Base-by-base conservation (phyloP, 2,113 vertebrate genomes). In the Chitala chitala region DNA sequence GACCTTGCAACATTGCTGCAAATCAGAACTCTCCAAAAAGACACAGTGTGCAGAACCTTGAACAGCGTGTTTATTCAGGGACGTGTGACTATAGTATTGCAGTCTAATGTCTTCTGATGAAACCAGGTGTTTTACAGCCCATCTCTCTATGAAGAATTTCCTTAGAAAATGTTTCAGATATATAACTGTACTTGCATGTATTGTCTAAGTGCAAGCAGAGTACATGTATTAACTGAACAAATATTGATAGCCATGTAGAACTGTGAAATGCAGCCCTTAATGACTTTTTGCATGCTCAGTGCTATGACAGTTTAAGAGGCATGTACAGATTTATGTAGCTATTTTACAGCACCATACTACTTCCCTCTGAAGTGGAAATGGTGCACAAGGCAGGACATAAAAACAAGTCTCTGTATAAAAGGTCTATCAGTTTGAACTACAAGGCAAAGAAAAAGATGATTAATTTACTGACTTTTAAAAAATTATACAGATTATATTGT, bases 151-250 rank as follows among this genome's bases (percentile, higher is more conserved):
- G n/a, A n/a, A 38, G 59, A 33, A 33, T 63, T 33, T 63, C 15
- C 33, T 63, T 33, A 36, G 15, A 33, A 63, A 63, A 63, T 63
- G 59, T 61, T 61, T 61, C 31, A 61, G 58, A n/a, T n/a, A n/a
- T n/a, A n/a, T n/a, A n/a, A n/a, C n/a, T n/a, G n/a, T n/a, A n/a
- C n/a, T n/a, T n/a, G n/a, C n/a, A n/a, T n/a, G n/a, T n/a, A n/a
- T n/a, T n/a, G n/a, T n/a, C n/a, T n/a, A n/a, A n/a, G n/a, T n/a
- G n/a, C n/a, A n/a, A n/a, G n/a, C n/a, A n/a, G n/a, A n/a, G n/a
- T n/a, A n/a, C n/a, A n/a, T n/a, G n/a, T n/a, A n/a, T n/a, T n/a
- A n/a, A n/a, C n/a, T n/a, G n/a, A n/a, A n/a, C n/a, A n/a, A n/a
- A n/a, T n/a, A n/a, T n/a, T n/a, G n/a, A n/a, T n/a, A n/a, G n/a